A percentile compares a stretch with the other conserved stretches of the same genome.
Conservation (phyloP, 2,797 vertebrate species). For the Clarias platycephalus region DNA sequence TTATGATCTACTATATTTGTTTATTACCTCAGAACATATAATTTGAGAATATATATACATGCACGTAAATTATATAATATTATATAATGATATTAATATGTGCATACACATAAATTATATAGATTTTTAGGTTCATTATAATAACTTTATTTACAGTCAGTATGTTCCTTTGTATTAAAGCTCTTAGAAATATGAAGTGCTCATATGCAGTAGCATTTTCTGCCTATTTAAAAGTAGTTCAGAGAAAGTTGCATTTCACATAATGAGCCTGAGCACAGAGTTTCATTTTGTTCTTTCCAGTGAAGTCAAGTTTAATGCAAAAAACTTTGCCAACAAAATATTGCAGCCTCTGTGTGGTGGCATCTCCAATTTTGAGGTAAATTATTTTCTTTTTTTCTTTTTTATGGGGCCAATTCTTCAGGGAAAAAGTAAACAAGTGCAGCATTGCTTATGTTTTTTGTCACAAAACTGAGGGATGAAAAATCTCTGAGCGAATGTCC, state of each 20-base stretch:
- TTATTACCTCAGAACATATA: not conserved
- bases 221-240: not conserved
- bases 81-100: too few relatives aligned
- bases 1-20: not conserved
- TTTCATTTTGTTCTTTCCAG: conserved; percentile 40
- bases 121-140: not conserved
- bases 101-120: not conserved
- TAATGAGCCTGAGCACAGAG: conserved; percentile 14
- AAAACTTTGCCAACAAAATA: conserved; percentile 58
- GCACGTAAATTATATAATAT: not conserved
- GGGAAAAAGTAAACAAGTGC: not conserved
- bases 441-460: conserved; percentile 28
- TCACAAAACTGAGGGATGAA: conserved; percentile 17
- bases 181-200: not conserved
- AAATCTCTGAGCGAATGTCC: conserved; percentile 12
- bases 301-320: not conserved
- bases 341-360: conserved; percentile 67
- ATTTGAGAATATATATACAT: not conserved
- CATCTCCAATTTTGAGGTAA: conserved; percentile 59
- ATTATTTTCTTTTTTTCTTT: conserved; percentile 44
- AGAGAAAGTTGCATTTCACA: not conserved
- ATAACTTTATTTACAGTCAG: not conserved
- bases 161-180: not conserved
- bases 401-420: conserved; percentile 33
- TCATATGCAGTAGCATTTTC: not conserved